phyloP scores from a whole-genome alignment of 2,113 vertebrate species.

The Rattus rattus region DNA sequence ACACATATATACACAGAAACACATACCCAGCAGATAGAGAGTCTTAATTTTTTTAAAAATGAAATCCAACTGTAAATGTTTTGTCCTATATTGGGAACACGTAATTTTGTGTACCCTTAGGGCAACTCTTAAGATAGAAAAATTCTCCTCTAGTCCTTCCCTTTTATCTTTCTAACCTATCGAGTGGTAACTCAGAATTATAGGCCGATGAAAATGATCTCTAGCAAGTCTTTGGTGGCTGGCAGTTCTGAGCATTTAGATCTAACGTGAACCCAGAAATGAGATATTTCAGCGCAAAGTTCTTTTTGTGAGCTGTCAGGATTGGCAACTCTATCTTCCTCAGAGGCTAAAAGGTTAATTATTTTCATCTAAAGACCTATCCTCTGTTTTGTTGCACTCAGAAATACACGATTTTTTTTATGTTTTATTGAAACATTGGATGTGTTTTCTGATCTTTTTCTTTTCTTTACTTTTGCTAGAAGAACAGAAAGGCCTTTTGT shows the following conservation, averaged over 20 bases:
- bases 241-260: neutral
- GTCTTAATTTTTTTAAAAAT: too few relatives aligned
- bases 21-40: neutral
- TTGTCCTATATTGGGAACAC: neutral
- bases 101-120: neutral
- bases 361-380: neutral
- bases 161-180: neutral
- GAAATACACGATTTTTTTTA: slow-evolving; percentile 16
- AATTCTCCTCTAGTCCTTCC: neutral
- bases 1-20: neutral
- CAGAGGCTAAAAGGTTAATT: neutral
- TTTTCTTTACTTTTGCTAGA: neutral
- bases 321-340: neutral
- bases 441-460: neutral
- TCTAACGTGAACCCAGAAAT: neutral
- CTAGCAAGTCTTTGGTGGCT: neutral
- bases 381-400: neutral
- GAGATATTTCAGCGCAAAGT: neutral
- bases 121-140: neutral
- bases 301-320: neutral
- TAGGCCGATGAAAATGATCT: neutral
- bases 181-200: neutral
- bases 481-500: neutral
- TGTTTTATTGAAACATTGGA: neutral
- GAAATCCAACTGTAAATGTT: neutral